These are phyloP conservation scores for Falco cherrug DNA, from an alignment of 2,797 vertebrate species.

Conservation along the genomic window DNA sequence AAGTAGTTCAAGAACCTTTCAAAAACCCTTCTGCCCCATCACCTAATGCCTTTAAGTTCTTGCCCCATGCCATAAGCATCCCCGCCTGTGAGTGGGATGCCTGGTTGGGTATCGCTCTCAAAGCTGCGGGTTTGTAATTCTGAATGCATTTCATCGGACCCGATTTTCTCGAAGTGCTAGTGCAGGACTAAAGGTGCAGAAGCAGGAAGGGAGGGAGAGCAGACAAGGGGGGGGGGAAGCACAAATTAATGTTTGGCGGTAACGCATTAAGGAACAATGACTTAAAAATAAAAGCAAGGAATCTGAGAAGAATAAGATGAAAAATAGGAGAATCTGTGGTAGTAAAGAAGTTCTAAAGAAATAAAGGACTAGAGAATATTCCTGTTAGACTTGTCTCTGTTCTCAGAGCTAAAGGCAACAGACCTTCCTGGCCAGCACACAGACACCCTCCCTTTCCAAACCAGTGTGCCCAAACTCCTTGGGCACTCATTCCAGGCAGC, in stretches of 20 bases:
- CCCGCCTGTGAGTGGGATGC: rapidly evolving
- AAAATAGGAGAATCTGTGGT: background rate
- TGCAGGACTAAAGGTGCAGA: constrained; percentile 24
- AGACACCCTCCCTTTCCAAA: background rate
- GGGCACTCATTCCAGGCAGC: background rate
- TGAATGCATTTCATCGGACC: background rate
- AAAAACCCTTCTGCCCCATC: background rate
- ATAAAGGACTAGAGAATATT: background rate
- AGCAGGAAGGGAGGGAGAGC: background rate
- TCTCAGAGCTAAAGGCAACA: background rate
- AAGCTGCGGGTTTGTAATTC: background rate
- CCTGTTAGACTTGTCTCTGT: background rate
- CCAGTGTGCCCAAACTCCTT: background rate
- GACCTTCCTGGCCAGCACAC: background rate
- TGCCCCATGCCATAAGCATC: background rate
- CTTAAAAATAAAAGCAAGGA: background rate
- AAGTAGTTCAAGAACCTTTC: background rate
- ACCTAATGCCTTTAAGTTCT: background rate
- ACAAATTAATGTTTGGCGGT: background rate
- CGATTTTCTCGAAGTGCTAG: constrained; percentile 33
- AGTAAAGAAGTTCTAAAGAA: background rate
- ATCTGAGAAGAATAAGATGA: background rate
- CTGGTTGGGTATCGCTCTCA: rapidly evolving
- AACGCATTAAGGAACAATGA: background rate
- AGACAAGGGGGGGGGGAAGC: background rate